Percentiles rank a stretch among this genome's conserved stretches.
Conservation (phyloP, 2,888 invertebrate species). For the Dendrolimus houi region DNA sequence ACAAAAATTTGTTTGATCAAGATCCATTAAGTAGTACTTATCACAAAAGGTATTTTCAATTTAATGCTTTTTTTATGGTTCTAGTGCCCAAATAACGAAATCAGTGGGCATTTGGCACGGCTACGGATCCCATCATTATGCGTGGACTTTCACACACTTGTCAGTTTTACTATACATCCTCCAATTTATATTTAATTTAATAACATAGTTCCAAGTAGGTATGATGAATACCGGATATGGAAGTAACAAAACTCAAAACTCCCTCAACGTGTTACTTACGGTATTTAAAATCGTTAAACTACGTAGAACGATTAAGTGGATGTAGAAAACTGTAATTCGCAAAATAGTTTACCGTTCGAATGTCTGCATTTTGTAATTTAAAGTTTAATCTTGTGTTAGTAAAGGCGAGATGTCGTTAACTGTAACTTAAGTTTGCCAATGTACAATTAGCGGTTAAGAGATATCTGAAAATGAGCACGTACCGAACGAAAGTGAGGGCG, state of each 20-base stretch:
- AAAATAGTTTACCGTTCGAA: neutral
- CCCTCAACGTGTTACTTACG: neutral
- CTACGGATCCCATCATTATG: too few species aligned
- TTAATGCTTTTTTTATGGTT: too few species aligned
- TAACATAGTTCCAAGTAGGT: too few species aligned
- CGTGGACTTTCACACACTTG: too few species aligned
- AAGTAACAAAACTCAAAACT: neutral
- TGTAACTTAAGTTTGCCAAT: neutral
- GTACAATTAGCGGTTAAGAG: constrained; percentile 10
- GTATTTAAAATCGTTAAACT: neutral
- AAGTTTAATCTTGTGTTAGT: neutral
- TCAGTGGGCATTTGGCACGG: too few species aligned
- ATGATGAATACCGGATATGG: neutral
- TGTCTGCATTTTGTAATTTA: neutral
- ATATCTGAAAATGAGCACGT: constrained; percentile 43
- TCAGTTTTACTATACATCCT: too few species aligned
- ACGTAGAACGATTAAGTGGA: neutral
- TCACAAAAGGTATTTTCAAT: too few species aligned
- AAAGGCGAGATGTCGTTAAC: neutral
- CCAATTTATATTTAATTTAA: too few species aligned
- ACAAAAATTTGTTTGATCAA: too few species aligned
- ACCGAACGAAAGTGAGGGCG: constrained; percentile 64
- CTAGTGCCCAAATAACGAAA: too few species aligned
- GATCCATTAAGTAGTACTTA: too few species aligned
- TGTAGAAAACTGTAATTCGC: neutral